Conservation (phyloP, 2,888 invertebrate genomes). For the Helleia helle region DNA sequence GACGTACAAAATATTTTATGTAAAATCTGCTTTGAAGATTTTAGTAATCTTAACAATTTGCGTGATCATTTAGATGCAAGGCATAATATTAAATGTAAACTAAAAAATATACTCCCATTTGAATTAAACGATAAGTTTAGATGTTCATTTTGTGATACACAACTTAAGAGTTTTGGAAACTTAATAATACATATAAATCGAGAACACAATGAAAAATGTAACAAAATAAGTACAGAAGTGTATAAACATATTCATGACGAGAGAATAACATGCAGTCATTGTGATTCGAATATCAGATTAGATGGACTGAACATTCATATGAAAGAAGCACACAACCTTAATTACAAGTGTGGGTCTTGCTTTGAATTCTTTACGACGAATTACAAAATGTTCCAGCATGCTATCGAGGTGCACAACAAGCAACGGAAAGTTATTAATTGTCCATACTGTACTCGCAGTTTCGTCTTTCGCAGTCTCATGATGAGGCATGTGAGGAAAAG, state of each 20-base stretch:
- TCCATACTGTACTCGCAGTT: constrained; percentile 20
- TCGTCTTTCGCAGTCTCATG: constrained; percentile 22
- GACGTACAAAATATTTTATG: constrained; percentile 35
- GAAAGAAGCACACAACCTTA: constrained; percentile 21
- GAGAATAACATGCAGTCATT: constrained; percentile 20
- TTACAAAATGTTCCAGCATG: constrained; percentile 23
- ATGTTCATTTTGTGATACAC: constrained; percentile 34
- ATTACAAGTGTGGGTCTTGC: constrained; percentile 23
- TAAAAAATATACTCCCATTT: constrained; percentile 27
- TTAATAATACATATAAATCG: constrained; percentile 33
- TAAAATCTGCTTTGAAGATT: constrained; percentile 27
- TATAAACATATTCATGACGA: constrained; percentile 36
- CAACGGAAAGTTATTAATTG: constrained; percentile 20
- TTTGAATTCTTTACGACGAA: constrained; percentile 21
- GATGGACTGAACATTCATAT: constrained; percentile 21
- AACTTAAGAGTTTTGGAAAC: constrained; percentile 32
- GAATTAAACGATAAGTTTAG: constrained; percentile 30
- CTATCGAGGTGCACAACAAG: constrained; percentile 22
- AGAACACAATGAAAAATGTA: constrained; percentile 36
- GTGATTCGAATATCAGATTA: constrained; percentile 17
- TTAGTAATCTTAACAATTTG: constrained; percentile 25
- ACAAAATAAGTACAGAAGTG: constrained; percentile 38
- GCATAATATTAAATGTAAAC: constrained; percentile 25
- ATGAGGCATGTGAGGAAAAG: constrained; percentile 29
- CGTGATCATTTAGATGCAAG: constrained; percentile 25